Evolutionary conservation across 1,140 invertebrate genomes (phyloP), one percentile per base, ranked within the genome.

Genomic region (Coelopa frigida): DNA sequence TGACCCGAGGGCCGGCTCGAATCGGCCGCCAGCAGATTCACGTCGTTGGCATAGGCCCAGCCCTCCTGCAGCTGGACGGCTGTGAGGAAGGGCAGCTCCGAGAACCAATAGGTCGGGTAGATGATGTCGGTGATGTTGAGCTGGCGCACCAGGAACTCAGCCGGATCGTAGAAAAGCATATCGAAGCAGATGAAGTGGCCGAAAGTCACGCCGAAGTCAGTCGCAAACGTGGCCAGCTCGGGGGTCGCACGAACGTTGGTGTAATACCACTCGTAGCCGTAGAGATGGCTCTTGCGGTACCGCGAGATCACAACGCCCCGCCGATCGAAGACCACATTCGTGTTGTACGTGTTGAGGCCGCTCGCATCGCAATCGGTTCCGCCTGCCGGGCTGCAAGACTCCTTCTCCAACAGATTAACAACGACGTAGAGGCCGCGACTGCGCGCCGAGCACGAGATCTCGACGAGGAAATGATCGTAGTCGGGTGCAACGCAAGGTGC

Each of bases 121-220:
- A 87, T 65, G 24, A 91, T 76, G 56, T 91, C 82, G 5, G 74
- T 78, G 2, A 89, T 57, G n/a, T n/a, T n/a, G n/a, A n/a, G n/a
- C n/a, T n/a, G n/a, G n/a, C n/a, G n/a, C 0, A 67, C 6, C 15
- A 67, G 37, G 1, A 57, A 21, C 71, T 57, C 5, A 77, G 54
- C 68, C 0, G 87, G 86, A 4, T 75, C 62, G 41, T 76, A 50
- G 56, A 82, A 89, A 4, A 88, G 32, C 39, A 89, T 78, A 60
- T 91, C 87, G 52, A 85, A 87, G 57, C 85, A 87, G 11, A 79
- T 84, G 33, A 88, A 78, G 4, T 79, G 72, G 1, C 83, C 85
- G 54, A 90, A 88, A 12, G 71, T 78, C 0, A 84, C 80, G 2
- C 79, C 79, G 54, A 87, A 88, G 54, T 85, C 82, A 0, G 85